A percentile compares a stretch with the other conserved stretches of the same genome.
Evolutionary conservation across 2,888 invertebrate species (phyloP).

Genomic region (Chrysopilus asiliformis): DNA sequence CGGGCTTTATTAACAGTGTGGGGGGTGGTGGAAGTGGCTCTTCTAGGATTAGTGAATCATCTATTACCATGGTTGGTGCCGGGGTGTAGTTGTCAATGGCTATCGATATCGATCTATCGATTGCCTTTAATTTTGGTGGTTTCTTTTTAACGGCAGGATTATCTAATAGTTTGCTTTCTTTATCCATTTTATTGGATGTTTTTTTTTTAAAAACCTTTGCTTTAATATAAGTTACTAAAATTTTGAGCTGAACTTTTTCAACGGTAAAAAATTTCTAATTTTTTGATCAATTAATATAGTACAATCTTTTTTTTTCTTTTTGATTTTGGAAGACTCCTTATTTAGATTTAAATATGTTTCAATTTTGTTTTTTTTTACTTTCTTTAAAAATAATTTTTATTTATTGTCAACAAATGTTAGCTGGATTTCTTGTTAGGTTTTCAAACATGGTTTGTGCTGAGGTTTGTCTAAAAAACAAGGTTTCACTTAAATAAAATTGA

Average conservation of each 20-base stretch:
- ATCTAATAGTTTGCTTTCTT: conserved; percentile 20
- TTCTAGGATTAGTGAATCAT: conserved; percentile 28
- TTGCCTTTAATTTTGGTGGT: conserved; percentile 35
- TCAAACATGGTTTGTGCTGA: no score
- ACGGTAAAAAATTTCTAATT: no score
- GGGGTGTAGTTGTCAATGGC: conserved; percentile 36
- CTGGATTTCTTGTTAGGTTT: background rate
- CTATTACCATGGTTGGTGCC: conserved; percentile 22
- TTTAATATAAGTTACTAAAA: conserved; percentile 5
- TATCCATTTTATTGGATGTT: conserved; percentile 1
- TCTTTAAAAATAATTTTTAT: no score
- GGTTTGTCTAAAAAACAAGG: no score
- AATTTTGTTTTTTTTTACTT: no score
- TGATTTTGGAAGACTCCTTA: no score
- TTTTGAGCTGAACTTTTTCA: conserved; percentile 6
- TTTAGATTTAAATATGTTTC: no score
- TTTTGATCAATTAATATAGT: no score
- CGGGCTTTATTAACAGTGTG: conserved; percentile 23
- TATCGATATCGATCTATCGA: conserved; percentile 35
- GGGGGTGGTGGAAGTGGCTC: conserved; percentile 23
- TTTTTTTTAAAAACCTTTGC: background rate
- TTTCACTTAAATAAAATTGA: no score
- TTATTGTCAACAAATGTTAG: conserved; percentile 10
- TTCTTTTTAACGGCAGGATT: conserved; percentile 34
- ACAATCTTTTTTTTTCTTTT: no score